phyloP scores from a whole-genome alignment of 2,888 invertebrate genomes.

The Microplitis deprimator region DNA sequence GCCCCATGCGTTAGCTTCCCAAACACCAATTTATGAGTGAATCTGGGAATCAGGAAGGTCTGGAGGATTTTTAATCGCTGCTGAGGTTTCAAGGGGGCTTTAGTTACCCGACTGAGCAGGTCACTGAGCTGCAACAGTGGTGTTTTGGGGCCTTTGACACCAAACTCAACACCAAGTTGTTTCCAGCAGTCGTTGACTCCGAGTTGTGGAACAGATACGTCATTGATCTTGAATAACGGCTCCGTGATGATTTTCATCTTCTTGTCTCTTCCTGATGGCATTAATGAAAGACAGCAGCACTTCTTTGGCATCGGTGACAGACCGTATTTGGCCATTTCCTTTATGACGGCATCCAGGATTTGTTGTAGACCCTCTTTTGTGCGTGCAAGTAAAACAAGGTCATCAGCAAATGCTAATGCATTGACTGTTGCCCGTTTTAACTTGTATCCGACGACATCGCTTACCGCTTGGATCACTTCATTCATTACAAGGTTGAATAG shows the following conservation, averaged over 20 bases:
- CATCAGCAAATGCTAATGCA: conserved; percentile 59
- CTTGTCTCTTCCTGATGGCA: conserved; percentile 45
- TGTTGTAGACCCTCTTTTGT: conserved; percentile 43
- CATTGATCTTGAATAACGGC: not conserved
- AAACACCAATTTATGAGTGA: too few relatives aligned
- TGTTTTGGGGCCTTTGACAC: not conserved
- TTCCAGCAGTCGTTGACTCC: not conserved
- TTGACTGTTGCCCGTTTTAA: not conserved
- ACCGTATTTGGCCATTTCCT: conserved; percentile 41
- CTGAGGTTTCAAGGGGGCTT: too few relatives aligned
- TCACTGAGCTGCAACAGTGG: not conserved
- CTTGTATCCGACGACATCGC: conserved; percentile 47
- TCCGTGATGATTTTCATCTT: conserved; percentile 21
- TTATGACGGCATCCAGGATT: not conserved
- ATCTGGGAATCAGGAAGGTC: not conserved
- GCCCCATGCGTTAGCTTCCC: too few relatives aligned
- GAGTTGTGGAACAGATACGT: not conserved
- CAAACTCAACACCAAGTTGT: not conserved
- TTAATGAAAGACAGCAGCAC: conserved; percentile 57
- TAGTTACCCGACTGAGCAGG: too few relatives aligned
- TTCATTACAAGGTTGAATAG: too few relatives aligned
- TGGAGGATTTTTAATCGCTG: not conserved
- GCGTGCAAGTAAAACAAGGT: conserved; percentile 61
- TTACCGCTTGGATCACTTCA: too few relatives aligned
- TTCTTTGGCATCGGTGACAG: conserved; percentile 56